A percentile compares a stretch with the other conserved stretches of the same genome.
phyloP scores from a whole-genome alignment of 2,888 invertebrate species.

The Altica lythri region DNA sequence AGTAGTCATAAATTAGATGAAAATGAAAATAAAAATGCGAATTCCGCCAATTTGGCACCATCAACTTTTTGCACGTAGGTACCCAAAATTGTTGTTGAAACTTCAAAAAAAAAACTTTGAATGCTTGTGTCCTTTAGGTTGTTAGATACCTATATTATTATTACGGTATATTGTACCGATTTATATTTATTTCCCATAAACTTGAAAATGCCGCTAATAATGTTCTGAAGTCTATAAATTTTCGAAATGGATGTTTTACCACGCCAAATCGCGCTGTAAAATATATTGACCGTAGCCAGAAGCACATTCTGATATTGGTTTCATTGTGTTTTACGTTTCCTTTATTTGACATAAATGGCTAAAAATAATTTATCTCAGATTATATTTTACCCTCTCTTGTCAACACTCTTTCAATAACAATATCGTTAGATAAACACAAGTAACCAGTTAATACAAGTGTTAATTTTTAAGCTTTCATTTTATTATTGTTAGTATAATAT shows the following conservation, averaged over 20 bases:
- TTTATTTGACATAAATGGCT: constrained; percentile 18
- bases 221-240: constrained; percentile 39
- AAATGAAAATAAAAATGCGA: too few relatives aligned
- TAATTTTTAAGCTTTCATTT: too few relatives aligned
- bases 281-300: constrained; percentile 20
- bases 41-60: too few relatives aligned
- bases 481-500: too few relatives aligned
- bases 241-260: constrained; percentile 27
- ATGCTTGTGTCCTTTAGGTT: too few relatives aligned
- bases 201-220: constrained; percentile 30
- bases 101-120: too few relatives aligned
- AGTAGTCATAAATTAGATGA: too few relatives aligned
- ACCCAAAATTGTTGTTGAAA: too few relatives aligned
- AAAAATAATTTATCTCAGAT: constrained; percentile 8
- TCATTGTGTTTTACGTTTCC: constrained; percentile 16
- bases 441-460: too few relatives aligned
- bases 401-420: too few relatives aligned
- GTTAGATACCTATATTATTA: background rate
- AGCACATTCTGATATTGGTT: constrained; percentile 17
- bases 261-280: constrained; percentile 21
- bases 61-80: too few relatives aligned
- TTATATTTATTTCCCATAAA: background rate
- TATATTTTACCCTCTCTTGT: constrained; percentile 11
- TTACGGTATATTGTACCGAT: background rate
- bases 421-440: too few relatives aligned